Conservation (phyloP, 1,140 invertebrate genomes). For the Drosophila seguyi region DNA sequence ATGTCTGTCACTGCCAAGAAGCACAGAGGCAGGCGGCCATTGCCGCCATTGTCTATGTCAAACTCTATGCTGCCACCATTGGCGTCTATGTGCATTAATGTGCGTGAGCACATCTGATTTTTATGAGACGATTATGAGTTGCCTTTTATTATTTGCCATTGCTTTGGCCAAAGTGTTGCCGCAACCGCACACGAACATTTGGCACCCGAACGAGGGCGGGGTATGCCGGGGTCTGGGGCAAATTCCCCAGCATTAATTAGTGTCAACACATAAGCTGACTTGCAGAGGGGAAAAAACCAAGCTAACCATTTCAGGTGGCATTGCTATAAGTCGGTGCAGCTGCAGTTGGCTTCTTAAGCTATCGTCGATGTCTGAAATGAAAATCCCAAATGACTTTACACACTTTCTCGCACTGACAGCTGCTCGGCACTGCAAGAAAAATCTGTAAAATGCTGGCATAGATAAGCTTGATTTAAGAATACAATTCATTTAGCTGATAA, state of each 20-base stretch:
- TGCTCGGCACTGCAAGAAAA: slow-evolving; percentile 1
- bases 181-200: slow-evolving; percentile 43
- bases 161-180: slow-evolving; percentile 65
- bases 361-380: slow-evolving; percentile 24
- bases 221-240: neutral
- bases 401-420: slow-evolving; percentile 26
- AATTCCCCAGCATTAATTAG: slow-evolving; percentile 40
- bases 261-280: slow-evolving; percentile 32
- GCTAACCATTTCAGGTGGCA: slow-evolving; percentile 10
- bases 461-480: neutral
- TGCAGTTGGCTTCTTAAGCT: slow-evolving; percentile 31
- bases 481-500: neutral
- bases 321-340: slow-evolving; percentile 26
- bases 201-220: neutral
- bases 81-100: slow-evolving; percentile 59
- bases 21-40: slow-evolving; percentile 25
- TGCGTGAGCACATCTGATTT: slow-evolving; percentile 77
- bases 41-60: slow-evolving; percentile 73
- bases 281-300: neutral
- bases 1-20: slow-evolving; percentile 63
- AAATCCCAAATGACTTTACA: slow-evolving; percentile 41
- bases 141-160: slow-evolving; percentile 83
- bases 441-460: too few relatives aligned
- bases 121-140: slow-evolving; percentile 82
- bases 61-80: slow-evolving; percentile 49